Base-by-base conservation (phyloP, 2,888 invertebrate species). In the Parnassius orleans region DNA sequence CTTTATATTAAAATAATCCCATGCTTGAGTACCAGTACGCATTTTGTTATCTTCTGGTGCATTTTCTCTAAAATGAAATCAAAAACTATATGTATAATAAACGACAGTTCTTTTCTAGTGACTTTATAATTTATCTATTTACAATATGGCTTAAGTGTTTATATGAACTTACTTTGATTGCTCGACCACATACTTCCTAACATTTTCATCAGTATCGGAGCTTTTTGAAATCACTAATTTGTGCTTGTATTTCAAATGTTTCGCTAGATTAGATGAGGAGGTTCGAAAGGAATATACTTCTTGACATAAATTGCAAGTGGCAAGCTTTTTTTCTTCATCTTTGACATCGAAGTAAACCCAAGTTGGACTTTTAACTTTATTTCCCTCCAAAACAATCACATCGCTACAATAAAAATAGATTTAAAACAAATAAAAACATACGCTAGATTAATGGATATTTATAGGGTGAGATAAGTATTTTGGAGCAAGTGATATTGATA, bases 261-360 rank as follows among this genome's bases (percentile, higher is more conserved):
- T 52, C n/a, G 52, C 10, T 10, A 52, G 24, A 52, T 52, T 52
- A 52, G 33, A 33, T 9, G n/a, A n/a, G 12, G 33, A 15, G 9
- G 48, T 14, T 48, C 12, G n/a, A 48, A 14, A 48, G 9, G 48
- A 48, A 48, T 48, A 48, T 48, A 14, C 14, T 5, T 48, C 48
- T 2, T 48, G 48, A 12, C 48, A 48, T 14, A 48, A 2, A 14
- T 14, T 52, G 53, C 69, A 71, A 9, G 61, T 65, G 0, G 75
- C 76, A 0, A 52, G 7, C 0, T 9, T 50, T 0, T 41, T 10
- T 0, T 14, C 56, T 7, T 67, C 65, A 14, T 65, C 66, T 0
- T 51, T 61, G 3, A 68, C 57, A 2, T 65, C 64, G 33, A 71
- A 77, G 3, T 63, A 15, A 0, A 51, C 11, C 70, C 76, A 77